Conservation (phyloP, 2,888 invertebrate genomes). For the Philereme vetulata region DNA sequence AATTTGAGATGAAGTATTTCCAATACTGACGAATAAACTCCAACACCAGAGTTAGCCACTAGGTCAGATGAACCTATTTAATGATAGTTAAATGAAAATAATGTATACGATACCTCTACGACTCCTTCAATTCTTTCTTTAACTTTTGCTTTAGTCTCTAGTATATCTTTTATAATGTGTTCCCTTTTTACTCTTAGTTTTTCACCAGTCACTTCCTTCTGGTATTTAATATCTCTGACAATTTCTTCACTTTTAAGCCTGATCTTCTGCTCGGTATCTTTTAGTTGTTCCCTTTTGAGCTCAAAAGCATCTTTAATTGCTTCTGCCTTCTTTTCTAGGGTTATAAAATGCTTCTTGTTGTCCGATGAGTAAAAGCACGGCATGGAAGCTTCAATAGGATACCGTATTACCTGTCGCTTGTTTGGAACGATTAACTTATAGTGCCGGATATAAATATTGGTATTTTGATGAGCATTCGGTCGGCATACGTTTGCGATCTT, state of each 20-base stretch:
- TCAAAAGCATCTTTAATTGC: constrained; percentile 83
- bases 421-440: constrained; percentile 44
- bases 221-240: constrained; percentile 73
- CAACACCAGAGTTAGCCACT: too few relatives aligned
- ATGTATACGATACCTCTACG: constrained; percentile 83
- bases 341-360: constrained; percentile 67
- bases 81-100: neutral
- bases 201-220: constrained; percentile 71
- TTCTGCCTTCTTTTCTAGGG: constrained; percentile 75
- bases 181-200: constrained; percentile 84
- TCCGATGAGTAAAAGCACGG: constrained; percentile 66
- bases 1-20: neutral
- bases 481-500: constrained; percentile 49
- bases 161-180: constrained; percentile 87
- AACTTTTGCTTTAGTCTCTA: constrained; percentile 88
- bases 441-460: constrained; percentile 45
- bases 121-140: constrained; percentile 89
- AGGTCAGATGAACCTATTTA: too few relatives aligned
- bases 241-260: constrained; percentile 70
- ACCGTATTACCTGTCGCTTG: constrained; percentile 43
- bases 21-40: neutral
- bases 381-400: constrained; percentile 49
- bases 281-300: constrained; percentile 85
- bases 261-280: constrained; percentile 82
- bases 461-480: constrained; percentile 39